Evolutionary conservation across 1,140 invertebrate genomes (phyloP).

Genomic region (Papilio xuthus): DNA sequence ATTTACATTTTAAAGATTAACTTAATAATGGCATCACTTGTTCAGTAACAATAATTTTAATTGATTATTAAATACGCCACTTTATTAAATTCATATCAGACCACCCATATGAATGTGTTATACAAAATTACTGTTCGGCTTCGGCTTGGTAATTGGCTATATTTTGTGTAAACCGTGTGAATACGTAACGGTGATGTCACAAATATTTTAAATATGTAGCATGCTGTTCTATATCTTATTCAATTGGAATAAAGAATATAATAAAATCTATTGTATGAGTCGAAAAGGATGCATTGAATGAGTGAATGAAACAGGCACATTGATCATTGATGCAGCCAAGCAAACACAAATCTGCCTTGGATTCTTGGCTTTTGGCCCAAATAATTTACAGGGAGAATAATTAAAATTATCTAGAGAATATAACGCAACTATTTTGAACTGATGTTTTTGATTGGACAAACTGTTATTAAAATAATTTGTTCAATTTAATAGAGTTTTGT

Average conservation of each 20-base stretch:
- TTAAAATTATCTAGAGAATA: neutral
- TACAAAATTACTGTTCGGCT: conserved; percentile 13
- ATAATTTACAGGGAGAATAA: neutral
- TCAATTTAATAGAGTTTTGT: neutral
- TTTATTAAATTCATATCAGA: conserved; percentile 23
- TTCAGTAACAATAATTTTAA: neutral
- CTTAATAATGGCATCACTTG: neutral
- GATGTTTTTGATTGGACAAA: neutral
- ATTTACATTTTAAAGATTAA: conserved; percentile 37
- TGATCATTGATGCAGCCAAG: neutral
- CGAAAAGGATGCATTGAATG: neutral
- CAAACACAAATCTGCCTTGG: neutral
- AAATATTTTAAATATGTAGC: neutral
- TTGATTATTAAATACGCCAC: conserved; percentile 7
- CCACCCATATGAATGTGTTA: conserved; percentile 16
- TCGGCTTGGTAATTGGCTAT: neutral
- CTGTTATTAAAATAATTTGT: neutral
- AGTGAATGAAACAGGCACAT: conserved; percentile 7
- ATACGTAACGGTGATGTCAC: conserved; percentile 1
- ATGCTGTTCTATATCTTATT: neutral
- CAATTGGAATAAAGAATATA: neutral
- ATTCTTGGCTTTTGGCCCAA: neutral
- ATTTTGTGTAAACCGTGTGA: conserved; percentile 2
- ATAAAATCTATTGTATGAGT: neutral
- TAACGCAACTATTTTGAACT: neutral